A percentile compares a stretch with the other conserved stretches of the same genome.
phyloP scores from a whole-genome alignment of 2,797 vertebrate genomes.

The Acanthopagrus latus region DNA sequence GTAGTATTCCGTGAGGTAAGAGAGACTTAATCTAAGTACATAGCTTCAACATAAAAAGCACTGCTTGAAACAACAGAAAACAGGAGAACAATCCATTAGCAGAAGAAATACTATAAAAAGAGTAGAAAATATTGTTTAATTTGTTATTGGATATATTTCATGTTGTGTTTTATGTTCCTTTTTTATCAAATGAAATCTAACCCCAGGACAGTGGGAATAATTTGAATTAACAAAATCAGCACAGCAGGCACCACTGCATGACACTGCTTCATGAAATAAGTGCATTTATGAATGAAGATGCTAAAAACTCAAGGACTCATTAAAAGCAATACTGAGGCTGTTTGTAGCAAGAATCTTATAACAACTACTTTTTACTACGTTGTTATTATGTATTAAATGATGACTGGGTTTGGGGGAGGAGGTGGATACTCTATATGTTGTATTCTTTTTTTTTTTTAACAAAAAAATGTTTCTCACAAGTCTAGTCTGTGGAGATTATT shows the following conservation, averaged over 20 bases:
- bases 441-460: neutral
- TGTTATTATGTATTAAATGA: neutral
- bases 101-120: neutral
- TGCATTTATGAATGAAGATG: neutral
- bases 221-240: neutral
- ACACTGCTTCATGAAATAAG: neutral
- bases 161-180: neutral
- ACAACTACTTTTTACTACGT: too few species aligned
- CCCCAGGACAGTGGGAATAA: neutral
- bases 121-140: neutral
- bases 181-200: neutral
- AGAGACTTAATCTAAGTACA: neutral
- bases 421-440: neutral
- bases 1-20: constrained; percentile 11
- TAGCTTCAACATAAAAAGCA: neutral
- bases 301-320: neutral
- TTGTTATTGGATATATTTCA: neutral
- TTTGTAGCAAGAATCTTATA: neutral
- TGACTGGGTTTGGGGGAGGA: too few species aligned
- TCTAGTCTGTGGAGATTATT: neutral
- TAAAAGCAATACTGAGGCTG: neutral
- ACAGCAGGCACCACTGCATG: neutral
- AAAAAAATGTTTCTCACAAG: neutral
- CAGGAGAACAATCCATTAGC: neutral
- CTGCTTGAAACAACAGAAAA: neutral